Conservation (phyloP, 2,888 invertebrate genomes). For the Ferrisia virgata region DNA sequence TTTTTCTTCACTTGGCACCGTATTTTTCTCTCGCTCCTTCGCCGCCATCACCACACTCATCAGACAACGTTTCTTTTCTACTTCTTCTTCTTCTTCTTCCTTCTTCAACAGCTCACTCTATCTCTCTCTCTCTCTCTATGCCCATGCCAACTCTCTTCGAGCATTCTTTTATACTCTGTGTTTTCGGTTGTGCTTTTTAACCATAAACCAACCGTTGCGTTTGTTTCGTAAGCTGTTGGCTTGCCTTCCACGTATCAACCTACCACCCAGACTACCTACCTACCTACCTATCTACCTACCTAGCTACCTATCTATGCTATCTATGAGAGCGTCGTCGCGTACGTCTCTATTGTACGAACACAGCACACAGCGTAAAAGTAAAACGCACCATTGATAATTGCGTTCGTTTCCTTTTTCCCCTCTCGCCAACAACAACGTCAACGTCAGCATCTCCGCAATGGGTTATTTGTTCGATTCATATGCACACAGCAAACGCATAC, state of each 20-base stretch:
- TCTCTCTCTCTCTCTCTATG: not conserved
- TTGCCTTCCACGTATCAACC: not conserved
- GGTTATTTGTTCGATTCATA: no score
- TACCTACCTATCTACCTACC: not conserved
- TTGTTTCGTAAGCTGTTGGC: not conserved
- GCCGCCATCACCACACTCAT: not conserved
- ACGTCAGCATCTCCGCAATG: no score
- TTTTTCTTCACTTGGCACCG: not conserved
- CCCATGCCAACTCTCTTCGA: not conserved
- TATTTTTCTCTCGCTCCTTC: not conserved
- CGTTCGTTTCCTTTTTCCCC: not conserved
- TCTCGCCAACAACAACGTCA: not conserved
- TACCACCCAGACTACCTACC: no score
- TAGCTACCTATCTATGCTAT: not conserved
- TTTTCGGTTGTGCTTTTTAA: not conserved
- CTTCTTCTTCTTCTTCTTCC: not conserved
- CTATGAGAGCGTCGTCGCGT: no score
- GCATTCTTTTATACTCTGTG: no score
- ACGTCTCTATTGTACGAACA: not conserved
- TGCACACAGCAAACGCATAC: not conserved
- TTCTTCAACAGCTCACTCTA: not conserved
- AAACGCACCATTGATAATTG: conserved; percentile 7
- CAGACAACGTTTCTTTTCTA: not conserved
- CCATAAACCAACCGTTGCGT: not conserved
- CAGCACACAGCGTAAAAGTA: not conserved